phyloP scores from a whole-genome alignment of 2,797 vertebrate species.

The Hozukius guyotensis region DNA sequence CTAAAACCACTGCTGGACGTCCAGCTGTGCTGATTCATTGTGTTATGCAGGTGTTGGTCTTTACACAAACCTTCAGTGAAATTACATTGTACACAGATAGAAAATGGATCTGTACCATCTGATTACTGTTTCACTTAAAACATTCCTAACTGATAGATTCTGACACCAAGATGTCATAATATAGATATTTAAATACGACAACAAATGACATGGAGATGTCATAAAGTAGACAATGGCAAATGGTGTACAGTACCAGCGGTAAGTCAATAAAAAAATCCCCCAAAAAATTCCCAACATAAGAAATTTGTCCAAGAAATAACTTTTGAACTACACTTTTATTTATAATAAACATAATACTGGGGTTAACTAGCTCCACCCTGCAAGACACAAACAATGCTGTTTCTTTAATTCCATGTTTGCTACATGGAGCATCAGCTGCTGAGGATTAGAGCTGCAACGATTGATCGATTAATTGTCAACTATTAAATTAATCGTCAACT shows the following conservation, averaged over 20 bases:
- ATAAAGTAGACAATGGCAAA: neutral
- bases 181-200: neutral
- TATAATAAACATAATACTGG: neutral
- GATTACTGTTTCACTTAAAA: neutral
- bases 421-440: neutral
- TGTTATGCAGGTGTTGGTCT: neutral
- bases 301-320: neutral
- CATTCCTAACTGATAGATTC: neutral
- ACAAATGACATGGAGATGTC: neutral
- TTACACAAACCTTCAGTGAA: neutral
- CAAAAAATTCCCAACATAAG: neutral
- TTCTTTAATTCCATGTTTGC: neutral
- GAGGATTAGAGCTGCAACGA: too few species aligned
- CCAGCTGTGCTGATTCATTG: conserved; percentile 51
- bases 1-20: conserved; percentile 8
- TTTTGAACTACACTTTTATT: neutral
- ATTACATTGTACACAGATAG: neutral
- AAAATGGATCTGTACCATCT: neutral
- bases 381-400: neutral
- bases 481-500: too few species aligned
- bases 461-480: too few species aligned
- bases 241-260: neutral
- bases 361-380: too few species aligned
- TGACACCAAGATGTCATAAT: neutral
- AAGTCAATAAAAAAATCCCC: neutral